Base-by-base conservation (phyloP, 2,888 invertebrate species). In the Craniophora ligustri region DNA sequence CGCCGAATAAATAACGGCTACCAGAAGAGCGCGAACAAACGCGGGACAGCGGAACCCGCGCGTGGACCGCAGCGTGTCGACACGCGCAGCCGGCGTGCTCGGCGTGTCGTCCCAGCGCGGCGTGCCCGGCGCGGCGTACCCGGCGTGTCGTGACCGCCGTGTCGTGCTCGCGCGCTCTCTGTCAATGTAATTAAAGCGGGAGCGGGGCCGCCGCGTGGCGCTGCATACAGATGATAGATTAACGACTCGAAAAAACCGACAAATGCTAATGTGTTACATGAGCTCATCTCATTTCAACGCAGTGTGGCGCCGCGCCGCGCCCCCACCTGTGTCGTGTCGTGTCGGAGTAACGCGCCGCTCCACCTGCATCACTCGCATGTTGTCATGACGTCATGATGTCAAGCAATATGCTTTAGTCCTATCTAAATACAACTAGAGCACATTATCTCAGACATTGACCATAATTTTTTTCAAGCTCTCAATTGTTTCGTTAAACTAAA, bases 171-270 rank as follows among this genome's bases (percentile, higher is more conserved):
- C 21, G 21, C 23, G 10, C 10, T 23, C 21, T 21, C 21, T 10
- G 23, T 10, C 54, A 67, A 72, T 72, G 69, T 68, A 73, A 76
- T 73, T 63, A 67, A 72, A 58, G 36, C 32, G 6, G 5, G 6
- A 31, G 13, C 21, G 40, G 8, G 31, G 30, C 35, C 32, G 23
- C 41, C 35, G 53, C 67, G 69, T 76, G 78, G 13, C 62, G 53
- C 44, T 62, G 79, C 79, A 78, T 80, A 73, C 73, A 71, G 72
- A 77, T 73, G 62, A 72, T 42, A 61, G 65, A 77, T 77, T 77
- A 75, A 64, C 47, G 28, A 53, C 46, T 39, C 41, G 30, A 74
- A 76, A 77, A 72, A 78, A 65, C 42, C 61, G 49, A 64, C 68
- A 57, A 72, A 76, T 75, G 61, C 65, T 62, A 72, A 72, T 65